Evolutionary conservation across 2,888 invertebrate genomes (phyloP).

Genomic region (Fragum fragum): DNA sequence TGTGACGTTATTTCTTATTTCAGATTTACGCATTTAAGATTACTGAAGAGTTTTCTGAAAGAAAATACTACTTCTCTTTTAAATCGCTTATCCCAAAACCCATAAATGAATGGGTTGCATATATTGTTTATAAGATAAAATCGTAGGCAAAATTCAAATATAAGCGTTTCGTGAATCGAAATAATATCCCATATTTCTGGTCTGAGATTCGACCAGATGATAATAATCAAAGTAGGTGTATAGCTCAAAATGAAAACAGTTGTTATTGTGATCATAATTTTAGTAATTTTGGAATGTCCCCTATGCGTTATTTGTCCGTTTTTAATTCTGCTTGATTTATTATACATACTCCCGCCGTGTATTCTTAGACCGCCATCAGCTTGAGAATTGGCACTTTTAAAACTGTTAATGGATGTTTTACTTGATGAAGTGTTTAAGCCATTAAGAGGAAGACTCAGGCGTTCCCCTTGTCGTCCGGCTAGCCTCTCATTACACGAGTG

Average conservation of each 20-base stretch:
- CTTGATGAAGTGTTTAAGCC: not conserved
- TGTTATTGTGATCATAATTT: constrained; percentile 69
- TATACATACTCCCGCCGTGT: constrained; percentile 6
- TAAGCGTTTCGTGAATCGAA: constrained; percentile 33
- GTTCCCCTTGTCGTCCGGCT: not conserved
- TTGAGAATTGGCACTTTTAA: not conserved
- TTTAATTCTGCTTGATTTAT: not conserved
- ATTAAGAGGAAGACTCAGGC: constrained; percentile 7
- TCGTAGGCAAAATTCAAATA: constrained; percentile 58
- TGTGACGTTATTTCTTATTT: too few species aligned
- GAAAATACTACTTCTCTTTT: constrained; percentile 55
- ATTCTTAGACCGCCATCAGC: constrained; percentile 33
- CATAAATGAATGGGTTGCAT: constrained; percentile 72
- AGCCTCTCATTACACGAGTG: not conserved
- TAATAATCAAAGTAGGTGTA: constrained; percentile 61
- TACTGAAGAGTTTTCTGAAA: constrained; percentile 30
- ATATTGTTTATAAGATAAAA: constrained; percentile 68
- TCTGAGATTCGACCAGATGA: constrained; percentile 52
- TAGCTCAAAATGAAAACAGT: constrained; percentile 67
- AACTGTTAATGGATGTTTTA: constrained; percentile 6
- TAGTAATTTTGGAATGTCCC: constrained; percentile 66
- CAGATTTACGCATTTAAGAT: not conserved
- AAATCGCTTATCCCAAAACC: constrained; percentile 70
- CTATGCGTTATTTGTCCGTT: not conserved
- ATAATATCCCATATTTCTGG: constrained; percentile 61